These are phyloP conservation scores for Tonatia bakeri DNA, from an alignment of 2,113 vertebrate species.

Conservation along the genomic window DNA sequence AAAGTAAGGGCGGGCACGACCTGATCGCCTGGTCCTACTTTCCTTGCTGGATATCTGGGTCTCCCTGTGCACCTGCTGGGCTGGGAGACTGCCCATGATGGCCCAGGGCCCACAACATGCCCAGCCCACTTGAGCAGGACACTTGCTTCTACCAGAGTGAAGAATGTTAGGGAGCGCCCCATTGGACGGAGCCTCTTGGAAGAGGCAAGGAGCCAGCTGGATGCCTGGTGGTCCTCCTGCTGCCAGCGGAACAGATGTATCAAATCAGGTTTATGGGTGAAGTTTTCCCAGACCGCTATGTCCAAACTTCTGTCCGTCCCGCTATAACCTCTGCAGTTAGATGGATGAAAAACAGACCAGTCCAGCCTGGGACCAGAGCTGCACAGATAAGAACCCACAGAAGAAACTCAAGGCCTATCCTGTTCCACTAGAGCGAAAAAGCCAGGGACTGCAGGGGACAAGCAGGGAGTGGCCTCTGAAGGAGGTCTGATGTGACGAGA, in stretches of 20 bases:
- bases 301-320: constrained; percentile 83
- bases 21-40: neutral
- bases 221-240: constrained; percentile 73
- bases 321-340: constrained; percentile 79
- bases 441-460: constrained; percentile 59
- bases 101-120: neutral
- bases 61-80: neutral
- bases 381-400: constrained; percentile 77
- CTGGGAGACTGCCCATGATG: neutral
- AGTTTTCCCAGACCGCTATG: constrained; percentile 82
- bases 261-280: constrained; percentile 83
- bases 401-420: constrained; percentile 70
- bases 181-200: constrained; percentile 63
- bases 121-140: neutral
- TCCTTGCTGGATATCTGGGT: neutral
- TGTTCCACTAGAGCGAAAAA: constrained; percentile 74
- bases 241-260: constrained; percentile 82
- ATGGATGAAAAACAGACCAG: constrained; percentile 82
- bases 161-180: constrained; percentile 64
- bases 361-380: constrained; percentile 74
- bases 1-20: neutral
- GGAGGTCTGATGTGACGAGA: constrained; percentile 60
- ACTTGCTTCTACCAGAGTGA: constrained; percentile 54
- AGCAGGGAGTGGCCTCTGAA: constrained; percentile 63
- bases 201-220: constrained; percentile 78